These are phyloP conservation scores for Nothobranchius furzeri DNA, from an alignment of 2,113 vertebrate species.

Conservation along the genomic window DNA sequence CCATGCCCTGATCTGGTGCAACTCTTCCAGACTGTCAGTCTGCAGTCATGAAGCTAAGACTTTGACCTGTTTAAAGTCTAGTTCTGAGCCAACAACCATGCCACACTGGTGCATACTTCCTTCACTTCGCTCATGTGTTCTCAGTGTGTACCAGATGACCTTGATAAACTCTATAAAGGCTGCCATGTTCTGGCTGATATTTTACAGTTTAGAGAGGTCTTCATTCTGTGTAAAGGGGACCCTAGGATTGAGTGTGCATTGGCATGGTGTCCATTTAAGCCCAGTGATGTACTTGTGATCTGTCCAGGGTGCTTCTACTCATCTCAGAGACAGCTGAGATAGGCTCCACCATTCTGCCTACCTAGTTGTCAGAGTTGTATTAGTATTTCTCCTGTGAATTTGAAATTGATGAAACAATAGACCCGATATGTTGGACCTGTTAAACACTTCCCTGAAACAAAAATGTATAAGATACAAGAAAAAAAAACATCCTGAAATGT, in stretches of 20 bases:
- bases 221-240: too few relatives aligned
- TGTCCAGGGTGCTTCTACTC: neutral
- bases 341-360: neutral
- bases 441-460: neutral
- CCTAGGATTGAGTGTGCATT: neutral
- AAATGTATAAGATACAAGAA: neutral
- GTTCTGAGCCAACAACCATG: too few relatives aligned
- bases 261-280: neutral
- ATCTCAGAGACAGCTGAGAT: neutral
- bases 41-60: too few relatives aligned
- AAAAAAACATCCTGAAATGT: neutral
- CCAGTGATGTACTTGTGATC: neutral
- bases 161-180: too few relatives aligned
- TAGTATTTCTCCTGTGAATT: neutral
- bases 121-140: too few relatives aligned
- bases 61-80: too few relatives aligned
- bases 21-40: too few relatives aligned
- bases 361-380: neutral
- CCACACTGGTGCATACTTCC: too few relatives aligned
- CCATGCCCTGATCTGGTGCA: too few relatives aligned
- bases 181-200: too few relatives aligned
- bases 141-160: too few relatives aligned
- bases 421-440: neutral
- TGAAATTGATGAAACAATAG: conserved; percentile 3
- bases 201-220: too few relatives aligned